A percentile compares a stretch with the other conserved stretches of the same genome.
Evolutionary conservation across 1,140 invertebrate species (phyloP).

Genomic region (Drosophila repleta): DNA sequence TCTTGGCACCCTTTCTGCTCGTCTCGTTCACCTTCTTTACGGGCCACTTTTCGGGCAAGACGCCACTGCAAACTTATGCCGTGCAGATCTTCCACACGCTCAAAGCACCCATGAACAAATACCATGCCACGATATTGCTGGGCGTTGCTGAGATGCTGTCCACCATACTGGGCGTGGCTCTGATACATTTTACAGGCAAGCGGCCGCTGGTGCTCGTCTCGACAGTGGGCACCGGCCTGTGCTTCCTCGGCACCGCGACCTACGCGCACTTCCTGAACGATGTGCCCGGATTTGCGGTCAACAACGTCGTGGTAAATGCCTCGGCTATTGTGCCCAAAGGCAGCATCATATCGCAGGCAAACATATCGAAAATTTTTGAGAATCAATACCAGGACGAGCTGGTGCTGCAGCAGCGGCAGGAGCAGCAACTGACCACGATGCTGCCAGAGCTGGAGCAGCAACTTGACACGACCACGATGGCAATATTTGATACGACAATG

Average conservation of each 20-base stretch:
- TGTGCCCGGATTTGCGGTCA: slow-evolving; percentile 73
- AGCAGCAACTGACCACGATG: slow-evolving; percentile 44
- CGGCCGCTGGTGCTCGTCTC: slow-evolving; percentile 88
- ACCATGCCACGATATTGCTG: slow-evolving; percentile 88
- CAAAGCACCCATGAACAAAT: slow-evolving; percentile 89
- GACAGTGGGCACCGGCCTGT: slow-evolving; percentile 86
- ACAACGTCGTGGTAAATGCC: slow-evolving; percentile 81
- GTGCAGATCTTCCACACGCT: slow-evolving; percentile 88
- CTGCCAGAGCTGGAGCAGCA: slow-evolving; percentile 27
- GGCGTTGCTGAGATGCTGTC: slow-evolving; percentile 88
- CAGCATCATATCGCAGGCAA: slow-evolving; percentile 70
- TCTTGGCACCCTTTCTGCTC: slow-evolving; percentile 87
- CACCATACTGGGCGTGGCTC: slow-evolving; percentile 86
- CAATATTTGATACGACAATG: slow-evolving; percentile 20
- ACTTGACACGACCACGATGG: slow-evolving; percentile 58
- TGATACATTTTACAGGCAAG: slow-evolving; percentile 89
- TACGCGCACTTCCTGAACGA: slow-evolving; percentile 76
- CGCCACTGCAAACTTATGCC: slow-evolving; percentile 89
- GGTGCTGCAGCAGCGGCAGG: slow-evolving; percentile 31
- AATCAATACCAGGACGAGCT: slow-evolving; percentile 47
- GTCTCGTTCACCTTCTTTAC: slow-evolving; percentile 88
- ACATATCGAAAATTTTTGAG: slow-evolving; percentile 76
- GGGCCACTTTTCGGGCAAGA: slow-evolving; percentile 89
- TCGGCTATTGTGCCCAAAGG: slow-evolving; percentile 69
- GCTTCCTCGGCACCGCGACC: slow-evolving; percentile 85